Conservation (phyloP, 2,797 vertebrate genomes). For the Spinus olivaceus region DNA sequence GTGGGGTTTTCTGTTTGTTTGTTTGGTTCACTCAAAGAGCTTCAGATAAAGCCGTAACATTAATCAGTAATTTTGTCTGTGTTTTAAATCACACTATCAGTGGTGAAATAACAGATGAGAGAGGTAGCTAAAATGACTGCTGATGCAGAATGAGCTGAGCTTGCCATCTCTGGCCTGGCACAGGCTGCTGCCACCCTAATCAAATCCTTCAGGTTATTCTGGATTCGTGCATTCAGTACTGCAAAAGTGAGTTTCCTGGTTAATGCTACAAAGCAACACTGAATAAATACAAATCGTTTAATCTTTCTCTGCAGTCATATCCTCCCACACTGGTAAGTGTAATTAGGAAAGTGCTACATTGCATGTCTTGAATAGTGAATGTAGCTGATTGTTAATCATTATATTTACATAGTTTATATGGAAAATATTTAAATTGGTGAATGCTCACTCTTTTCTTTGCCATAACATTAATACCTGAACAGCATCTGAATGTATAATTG, state of each 20-base stretch:
- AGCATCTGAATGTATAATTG: slow-evolving; percentile 25
- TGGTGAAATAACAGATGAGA: slow-evolving; percentile 35
- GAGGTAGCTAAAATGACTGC: slow-evolving; percentile 32
- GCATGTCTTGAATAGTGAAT: slow-evolving; percentile 61
- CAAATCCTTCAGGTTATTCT: slow-evolving; percentile 38
- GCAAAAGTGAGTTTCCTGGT: slow-evolving; percentile 36
- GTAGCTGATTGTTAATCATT: slow-evolving; percentile 70
- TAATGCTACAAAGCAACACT: slow-evolving; percentile 62
- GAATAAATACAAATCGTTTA: slow-evolving; percentile 75
- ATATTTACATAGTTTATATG: slow-evolving; percentile 69
- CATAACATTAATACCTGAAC: slow-evolving; percentile 54
- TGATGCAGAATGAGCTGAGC: slow-evolving; percentile 51
- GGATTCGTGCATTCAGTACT: background rate
- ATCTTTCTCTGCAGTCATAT: slow-evolving; percentile 62
- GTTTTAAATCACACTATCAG: slow-evolving; percentile 59
- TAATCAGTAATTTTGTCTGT: slow-evolving; percentile 59
- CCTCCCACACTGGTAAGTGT: slow-evolving; percentile 60
- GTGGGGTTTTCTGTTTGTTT: background rate
- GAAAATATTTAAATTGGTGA: slow-evolving; percentile 72
- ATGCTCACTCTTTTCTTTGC: slow-evolving; percentile 51
- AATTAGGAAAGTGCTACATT: slow-evolving; percentile 73
- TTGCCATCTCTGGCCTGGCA: slow-evolving; percentile 8
- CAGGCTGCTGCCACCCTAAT: slow-evolving; percentile 8
- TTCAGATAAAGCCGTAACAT: slow-evolving; percentile 39
- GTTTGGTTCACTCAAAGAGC: background rate